Evolutionary conservation across 2,888 invertebrate species (phyloP), one percentile per base, ranked within the genome.

Genomic region (Epinotia demarniana): DNA sequence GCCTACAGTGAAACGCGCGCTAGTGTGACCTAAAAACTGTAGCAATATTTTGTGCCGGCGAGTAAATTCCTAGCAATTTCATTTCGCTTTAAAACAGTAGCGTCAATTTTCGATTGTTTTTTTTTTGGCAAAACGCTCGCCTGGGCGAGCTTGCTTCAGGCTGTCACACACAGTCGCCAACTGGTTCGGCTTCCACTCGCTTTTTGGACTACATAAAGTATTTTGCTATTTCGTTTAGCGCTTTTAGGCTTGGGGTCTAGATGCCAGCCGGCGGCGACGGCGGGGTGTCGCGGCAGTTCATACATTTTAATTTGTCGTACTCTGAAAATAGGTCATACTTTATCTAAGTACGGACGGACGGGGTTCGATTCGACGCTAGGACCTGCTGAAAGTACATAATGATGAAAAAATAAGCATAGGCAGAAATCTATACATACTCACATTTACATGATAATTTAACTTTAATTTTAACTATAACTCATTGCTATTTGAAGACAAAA

Each of bases 111-210:
- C 71, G 55, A 75, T 71, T 66, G 33, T 67, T 75, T 73, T 73
- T 72, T 67, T 75, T 46, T 8, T 27, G 27, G 33, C 43, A 67
- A 72, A 72, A 72, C 19, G 66, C 43, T 67, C 71, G 66, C 66
- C 67, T 39, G 39, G 39, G 39, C 66, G 72, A 61, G 67, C 55
- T 27, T 18, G 66, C 46, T 27, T 23, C 73, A 60, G 72, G 16
- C 75, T 75, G 75, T 75, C 75, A 72, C 71, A 46, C 53, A 75
- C 75, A 75, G 72, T 75, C 75, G 55, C 67, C 66, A 72, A 67
- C 67, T 64, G 73, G 60, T 73, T 72, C 46, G 33, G 67, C 18
- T 71, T 53, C 18, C 49, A 69, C 58, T 73, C 68, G 66, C 60
- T 67, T 72, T 75, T 71, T 67, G 66, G 61, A 67, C 55, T 62